Conservation (phyloP, 2,888 invertebrate genomes). For the Zygaena filipendulae region DNA sequence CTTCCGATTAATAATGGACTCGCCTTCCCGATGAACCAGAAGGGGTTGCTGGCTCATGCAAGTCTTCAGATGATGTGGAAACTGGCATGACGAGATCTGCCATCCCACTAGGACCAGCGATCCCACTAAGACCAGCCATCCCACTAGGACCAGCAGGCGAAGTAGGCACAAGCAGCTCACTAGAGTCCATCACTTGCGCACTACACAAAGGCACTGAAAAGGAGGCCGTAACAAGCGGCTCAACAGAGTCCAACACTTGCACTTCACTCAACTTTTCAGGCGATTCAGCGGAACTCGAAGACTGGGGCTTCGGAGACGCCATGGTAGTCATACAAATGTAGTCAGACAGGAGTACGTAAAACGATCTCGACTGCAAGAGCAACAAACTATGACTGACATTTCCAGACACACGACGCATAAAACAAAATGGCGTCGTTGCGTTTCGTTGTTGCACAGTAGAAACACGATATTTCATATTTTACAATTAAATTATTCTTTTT, state of each 20-base stretch:
- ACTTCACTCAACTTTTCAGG: constrained; percentile 2
- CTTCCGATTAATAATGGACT: constrained; percentile 1
- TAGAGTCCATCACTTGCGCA: constrained; percentile 7
- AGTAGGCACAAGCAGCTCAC: constrained; percentile 5
- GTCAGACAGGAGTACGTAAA: constrained; percentile 2
- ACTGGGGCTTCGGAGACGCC: constrained; percentile 7
- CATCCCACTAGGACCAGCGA: constrained; percentile 1
- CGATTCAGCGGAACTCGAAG: constrained; percentile 3
- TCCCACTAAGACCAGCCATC: constrained; percentile 1
- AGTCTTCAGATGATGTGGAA: neutral
- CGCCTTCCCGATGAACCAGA: constrained; percentile 2
- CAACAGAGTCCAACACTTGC: too few relatives aligned
- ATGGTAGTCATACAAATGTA: constrained; percentile 6
- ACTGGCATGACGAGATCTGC: neutral
- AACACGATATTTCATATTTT: too few relatives aligned
- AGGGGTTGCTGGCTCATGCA: neutral
- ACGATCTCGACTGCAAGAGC: constrained; percentile 5
- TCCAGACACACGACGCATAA: too few relatives aligned
- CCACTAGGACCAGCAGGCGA: neutral
- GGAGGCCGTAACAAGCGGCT: constrained; percentile 5
- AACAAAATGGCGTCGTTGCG: too few relatives aligned
- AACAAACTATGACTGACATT: too few relatives aligned
- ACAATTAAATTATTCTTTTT: too few relatives aligned
- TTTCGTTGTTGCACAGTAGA: too few relatives aligned
- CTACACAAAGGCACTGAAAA: constrained; percentile 3